phyloP scores from a whole-genome alignment of 2,888 invertebrate genomes.

The Latheticus oryzae region DNA sequence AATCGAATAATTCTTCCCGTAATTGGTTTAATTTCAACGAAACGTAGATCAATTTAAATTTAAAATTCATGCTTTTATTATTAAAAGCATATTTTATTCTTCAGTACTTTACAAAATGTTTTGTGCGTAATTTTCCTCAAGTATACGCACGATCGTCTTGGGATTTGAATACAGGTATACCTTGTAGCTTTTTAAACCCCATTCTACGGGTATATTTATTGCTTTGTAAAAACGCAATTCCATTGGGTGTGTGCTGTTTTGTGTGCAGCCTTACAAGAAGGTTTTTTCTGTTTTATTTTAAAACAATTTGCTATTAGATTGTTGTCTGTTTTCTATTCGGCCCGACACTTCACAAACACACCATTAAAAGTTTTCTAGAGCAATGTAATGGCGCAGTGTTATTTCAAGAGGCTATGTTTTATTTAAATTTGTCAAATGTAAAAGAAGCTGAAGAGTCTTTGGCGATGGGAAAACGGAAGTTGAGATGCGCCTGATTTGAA shows the following conservation, averaged over 20 bases:
- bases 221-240: constrained; percentile 16
- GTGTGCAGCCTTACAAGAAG: no score
- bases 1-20: constrained; percentile 20
- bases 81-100: constrained; percentile 12
- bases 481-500: constrained; percentile 20
- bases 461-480: constrained; percentile 12
- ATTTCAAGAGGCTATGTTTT: constrained; percentile 17
- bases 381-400: constrained; percentile 14
- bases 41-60: constrained; percentile 7
- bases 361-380: constrained; percentile 1
- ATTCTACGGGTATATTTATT: constrained; percentile 21
- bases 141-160: constrained; percentile 23
- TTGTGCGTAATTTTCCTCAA: constrained; percentile 25
- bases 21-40: constrained; percentile 17
- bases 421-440: constrained; percentile 21
- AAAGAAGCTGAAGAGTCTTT: constrained; percentile 12
- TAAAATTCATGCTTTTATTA: constrained; percentile 1
- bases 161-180: constrained; percentile 14
- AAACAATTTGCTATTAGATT: no score
- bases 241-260: not conserved
- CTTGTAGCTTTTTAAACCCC: constrained; percentile 23
- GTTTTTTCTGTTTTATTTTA: constrained; percentile 17
- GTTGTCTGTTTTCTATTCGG: no score
- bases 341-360: not conserved
- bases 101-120: not conserved